Evolutionary conservation across 2,888 invertebrate species (phyloP).

Genomic region (Syritta pipiens): DNA sequence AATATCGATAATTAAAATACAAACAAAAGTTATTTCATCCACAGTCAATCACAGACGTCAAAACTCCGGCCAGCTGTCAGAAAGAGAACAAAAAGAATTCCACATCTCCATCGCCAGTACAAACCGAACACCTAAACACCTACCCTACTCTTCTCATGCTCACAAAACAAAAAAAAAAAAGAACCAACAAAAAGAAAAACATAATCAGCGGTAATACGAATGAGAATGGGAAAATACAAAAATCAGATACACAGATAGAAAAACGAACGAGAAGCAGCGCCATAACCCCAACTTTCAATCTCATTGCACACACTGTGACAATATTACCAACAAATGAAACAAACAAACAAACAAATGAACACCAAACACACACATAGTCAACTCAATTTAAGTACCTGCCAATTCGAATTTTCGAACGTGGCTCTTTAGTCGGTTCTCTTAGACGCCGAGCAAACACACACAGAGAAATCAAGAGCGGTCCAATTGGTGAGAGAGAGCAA

Average conservation of each 20-base stretch:
- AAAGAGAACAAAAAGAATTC: too few species aligned
- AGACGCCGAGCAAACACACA: not conserved
- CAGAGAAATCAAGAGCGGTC: constrained; percentile 7
- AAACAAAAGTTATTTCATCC: too few species aligned
- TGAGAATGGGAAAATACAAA: constrained; percentile 16
- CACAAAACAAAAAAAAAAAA: too few species aligned
- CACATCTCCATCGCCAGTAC: too few species aligned
- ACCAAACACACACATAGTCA: constrained; percentile 24
- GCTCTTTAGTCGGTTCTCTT: not conserved
- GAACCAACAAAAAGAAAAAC: too few species aligned
- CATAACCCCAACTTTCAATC: constrained; percentile 49
- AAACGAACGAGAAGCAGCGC: constrained; percentile 24
- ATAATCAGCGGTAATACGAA: constrained; percentile 31
- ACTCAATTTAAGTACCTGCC: constrained; percentile 45
- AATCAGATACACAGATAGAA: constrained; percentile 21
- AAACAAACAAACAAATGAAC: constrained; percentile 43
- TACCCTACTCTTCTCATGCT: too few species aligned
- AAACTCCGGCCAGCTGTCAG: too few species aligned
- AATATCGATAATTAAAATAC: too few species aligned
- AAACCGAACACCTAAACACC: too few species aligned
- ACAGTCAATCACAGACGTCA: too few species aligned
- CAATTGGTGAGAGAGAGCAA: not conserved
- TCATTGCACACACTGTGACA: constrained; percentile 49
- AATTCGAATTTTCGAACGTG: not conserved
- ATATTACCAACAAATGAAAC: constrained; percentile 51